A percentile compares a stretch with the other conserved stretches of the same genome.
phyloP scores from a whole-genome alignment of 2,888 invertebrate species.

The Hartigia nigra region DNA sequence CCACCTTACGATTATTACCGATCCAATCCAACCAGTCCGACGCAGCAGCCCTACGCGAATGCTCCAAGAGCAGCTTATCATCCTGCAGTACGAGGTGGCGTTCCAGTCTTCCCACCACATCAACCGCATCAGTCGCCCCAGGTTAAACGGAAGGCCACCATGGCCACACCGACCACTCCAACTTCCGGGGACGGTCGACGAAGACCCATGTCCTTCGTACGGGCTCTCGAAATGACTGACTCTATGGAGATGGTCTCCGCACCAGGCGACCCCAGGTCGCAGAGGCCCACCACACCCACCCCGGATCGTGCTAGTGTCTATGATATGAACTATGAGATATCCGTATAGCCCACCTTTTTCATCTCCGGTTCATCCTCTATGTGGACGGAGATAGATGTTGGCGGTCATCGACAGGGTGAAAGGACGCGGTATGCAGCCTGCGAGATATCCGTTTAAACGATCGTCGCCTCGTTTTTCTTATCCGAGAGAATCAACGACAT shows the following conservation, averaged over 20 bases:
- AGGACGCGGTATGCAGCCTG: conserved; percentile 30
- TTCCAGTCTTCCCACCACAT: conserved; percentile 75
- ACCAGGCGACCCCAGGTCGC: conserved; percentile 46
- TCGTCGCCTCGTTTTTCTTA: neutral
- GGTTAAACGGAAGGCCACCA: conserved; percentile 53
- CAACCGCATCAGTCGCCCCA: conserved; percentile 63
- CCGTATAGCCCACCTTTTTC: conserved; percentile 77
- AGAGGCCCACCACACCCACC: conserved; percentile 71
- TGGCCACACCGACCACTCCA: conserved; percentile 51
- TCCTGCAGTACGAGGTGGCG: conserved; percentile 75
- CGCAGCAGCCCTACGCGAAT: conserved; percentile 66
- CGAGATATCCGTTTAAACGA: conserved; percentile 48
- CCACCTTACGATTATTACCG: conserved; percentile 70
- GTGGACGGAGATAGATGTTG: conserved; percentile 45
- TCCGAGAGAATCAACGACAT: neutral
- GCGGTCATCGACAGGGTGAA: conserved; percentile 4
- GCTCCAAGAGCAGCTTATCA: conserved; percentile 69
- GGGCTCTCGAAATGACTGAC: conserved; percentile 91
- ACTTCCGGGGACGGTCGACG: conserved; percentile 66
- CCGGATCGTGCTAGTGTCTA: conserved; percentile 91
- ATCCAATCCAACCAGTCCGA: conserved; percentile 82
- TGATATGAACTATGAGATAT: conserved; percentile 96
- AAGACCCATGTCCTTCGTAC: conserved; percentile 88
- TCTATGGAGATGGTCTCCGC: conserved; percentile 82
- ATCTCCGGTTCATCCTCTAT: conserved; percentile 52